These are phyloP conservation scores for Onychostruthus taczanowskii DNA, from an alignment of 2,113 vertebrate species.

Conservation along the genomic window DNA sequence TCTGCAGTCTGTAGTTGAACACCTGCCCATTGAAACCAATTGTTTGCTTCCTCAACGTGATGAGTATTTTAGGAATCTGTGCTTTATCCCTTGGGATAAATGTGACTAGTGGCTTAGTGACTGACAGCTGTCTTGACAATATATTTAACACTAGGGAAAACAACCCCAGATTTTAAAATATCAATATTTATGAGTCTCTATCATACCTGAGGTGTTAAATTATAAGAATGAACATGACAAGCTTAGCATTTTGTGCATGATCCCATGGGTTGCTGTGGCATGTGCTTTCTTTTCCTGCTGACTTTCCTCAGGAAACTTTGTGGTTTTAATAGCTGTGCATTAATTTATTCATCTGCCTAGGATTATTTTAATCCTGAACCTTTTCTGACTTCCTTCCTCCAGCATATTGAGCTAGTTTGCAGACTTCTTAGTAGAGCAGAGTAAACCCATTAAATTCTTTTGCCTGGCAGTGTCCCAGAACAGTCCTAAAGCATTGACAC, in stretches of 20 bases:
- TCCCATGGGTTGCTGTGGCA: not conserved
- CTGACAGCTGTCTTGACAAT: not conserved
- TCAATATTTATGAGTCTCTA: conserved; percentile 1
- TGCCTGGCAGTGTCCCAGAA: not conserved
- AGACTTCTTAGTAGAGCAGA: not conserved
- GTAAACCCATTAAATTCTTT: not conserved
- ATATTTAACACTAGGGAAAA: not conserved
- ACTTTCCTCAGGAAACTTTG: not conserved
- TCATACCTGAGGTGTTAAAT: not conserved
- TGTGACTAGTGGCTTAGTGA: not conserved
- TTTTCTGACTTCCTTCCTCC: not conserved
- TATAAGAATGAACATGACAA: not conserved
- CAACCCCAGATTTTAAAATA: not conserved
- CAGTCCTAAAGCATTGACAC: not conserved
- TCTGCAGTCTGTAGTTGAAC: not conserved
- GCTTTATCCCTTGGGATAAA: not conserved
- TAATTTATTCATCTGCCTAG: not conserved
- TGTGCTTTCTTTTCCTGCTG: not conserved
- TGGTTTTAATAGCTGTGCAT: not conserved
- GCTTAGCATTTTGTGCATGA: not conserved
- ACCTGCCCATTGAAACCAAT: not conserved
- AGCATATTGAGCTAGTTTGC: not conserved
- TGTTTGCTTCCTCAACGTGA: not conserved
- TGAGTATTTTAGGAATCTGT: conserved; percentile 7
- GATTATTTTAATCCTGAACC: conserved; percentile 11